Evolutionary conservation across 2,888 invertebrate genomes (phyloP).

Genomic region (Apomyelois bistriatella): DNA sequence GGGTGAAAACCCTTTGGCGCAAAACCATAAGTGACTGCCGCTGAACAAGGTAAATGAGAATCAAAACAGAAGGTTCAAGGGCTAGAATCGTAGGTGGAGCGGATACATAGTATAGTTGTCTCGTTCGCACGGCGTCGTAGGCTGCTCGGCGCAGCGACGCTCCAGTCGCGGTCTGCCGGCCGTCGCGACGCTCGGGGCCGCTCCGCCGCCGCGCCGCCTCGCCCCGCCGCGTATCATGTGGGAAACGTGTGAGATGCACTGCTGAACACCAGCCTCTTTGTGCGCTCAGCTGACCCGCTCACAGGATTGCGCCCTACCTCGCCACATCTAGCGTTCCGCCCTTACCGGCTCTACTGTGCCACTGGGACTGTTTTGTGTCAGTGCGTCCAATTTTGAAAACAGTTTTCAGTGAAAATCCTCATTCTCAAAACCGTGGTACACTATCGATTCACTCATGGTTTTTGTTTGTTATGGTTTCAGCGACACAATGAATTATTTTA

Average conservation of each 20-base stretch:
- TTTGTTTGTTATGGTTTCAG: conserved; percentile 18
- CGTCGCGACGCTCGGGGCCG: conserved; percentile 77
- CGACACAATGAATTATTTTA: conserved; percentile 26
- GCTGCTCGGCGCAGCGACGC: conserved; percentile 72
- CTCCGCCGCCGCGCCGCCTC: conserved; percentile 66
- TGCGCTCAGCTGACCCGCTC: conserved; percentile 28
- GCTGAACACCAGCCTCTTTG: conserved; percentile 44
- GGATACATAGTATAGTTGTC: conserved; percentile 62
- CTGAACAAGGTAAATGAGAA: conserved; percentile 63
- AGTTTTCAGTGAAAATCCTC: conserved; percentile 33
- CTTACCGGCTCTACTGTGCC: conserved; percentile 51
- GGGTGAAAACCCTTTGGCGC: conserved; percentile 74
- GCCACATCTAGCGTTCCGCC: conserved; percentile 28
- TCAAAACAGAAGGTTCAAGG: conserved; percentile 70
- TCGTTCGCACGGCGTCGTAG: conserved; percentile 73
- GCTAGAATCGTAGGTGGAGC: conserved; percentile 63
- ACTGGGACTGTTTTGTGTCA: conserved; percentile 54
- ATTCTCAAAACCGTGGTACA: conserved; percentile 37
- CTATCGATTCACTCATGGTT: conserved; percentile 58
- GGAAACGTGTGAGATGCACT: conserved; percentile 58
- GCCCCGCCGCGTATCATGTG: conserved; percentile 57
- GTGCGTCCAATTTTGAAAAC: conserved; percentile 32
- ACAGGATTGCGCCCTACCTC: conserved; percentile 28
- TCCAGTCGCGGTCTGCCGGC: conserved; percentile 79
- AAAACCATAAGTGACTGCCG: conserved; percentile 62